Percentiles rank a stretch among this genome's conserved stretches.
Conservation (phyloP, 2,888 invertebrate genomes). For the Pristionchus maxplancki region DNA sequence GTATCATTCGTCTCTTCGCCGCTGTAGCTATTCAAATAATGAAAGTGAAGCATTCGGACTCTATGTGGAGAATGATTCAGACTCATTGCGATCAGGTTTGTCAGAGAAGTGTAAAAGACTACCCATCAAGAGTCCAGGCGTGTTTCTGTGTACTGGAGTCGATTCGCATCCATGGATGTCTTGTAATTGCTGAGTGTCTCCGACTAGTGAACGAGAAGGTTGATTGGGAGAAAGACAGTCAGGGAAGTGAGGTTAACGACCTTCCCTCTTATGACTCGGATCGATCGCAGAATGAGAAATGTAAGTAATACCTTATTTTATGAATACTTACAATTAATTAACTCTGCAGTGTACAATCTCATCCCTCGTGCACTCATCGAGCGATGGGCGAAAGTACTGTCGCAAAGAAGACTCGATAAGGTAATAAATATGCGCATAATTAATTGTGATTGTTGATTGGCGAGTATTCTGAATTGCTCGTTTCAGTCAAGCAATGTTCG, state of each 20-base stretch:
- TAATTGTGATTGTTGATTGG: no score
- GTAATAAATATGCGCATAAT: not conserved
- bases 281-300: not conserved
- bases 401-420: conserved; percentile 46
- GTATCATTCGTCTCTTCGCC: not conserved
- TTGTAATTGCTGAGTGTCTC: conserved; percentile 30
- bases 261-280: not conserved
- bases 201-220: not conserved
- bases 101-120: not conserved
- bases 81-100: conserved; percentile 29
- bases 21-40: conserved; percentile 1
- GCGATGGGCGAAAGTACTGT: conserved; percentile 44
- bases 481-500: conserved; percentile 6
- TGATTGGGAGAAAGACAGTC: not conserved
- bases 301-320: not conserved
- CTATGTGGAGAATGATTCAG: conserved; percentile 11
- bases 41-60: not conserved
- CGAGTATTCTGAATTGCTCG: not conserved
- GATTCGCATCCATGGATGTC: conserved; percentile 11
- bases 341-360: conserved; percentile 6
- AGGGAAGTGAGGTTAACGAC: not conserved
- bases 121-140: not conserved
- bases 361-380: conserved; percentile 16
- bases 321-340: not conserved
- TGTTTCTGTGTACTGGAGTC: conserved; percentile 36